Conservation (phyloP, 2,797 vertebrate species). For the Petrocephalus schoutedeni region DNA sequence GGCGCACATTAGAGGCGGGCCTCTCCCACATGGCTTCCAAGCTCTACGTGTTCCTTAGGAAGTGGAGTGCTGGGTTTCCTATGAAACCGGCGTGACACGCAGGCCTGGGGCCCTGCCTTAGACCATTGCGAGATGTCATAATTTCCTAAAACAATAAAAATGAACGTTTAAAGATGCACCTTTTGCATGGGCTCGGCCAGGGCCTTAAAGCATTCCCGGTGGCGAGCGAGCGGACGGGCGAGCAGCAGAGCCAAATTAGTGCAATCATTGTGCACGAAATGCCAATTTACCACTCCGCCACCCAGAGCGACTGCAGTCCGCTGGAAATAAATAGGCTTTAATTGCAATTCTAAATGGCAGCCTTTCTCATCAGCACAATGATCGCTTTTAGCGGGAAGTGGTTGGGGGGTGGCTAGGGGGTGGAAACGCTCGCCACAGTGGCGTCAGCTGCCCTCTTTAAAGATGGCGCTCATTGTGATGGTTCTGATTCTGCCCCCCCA, state of each 20-base stretch:
- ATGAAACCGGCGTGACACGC: constrained; percentile 47
- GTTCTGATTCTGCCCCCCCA: background rate
- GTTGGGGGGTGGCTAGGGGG: background rate
- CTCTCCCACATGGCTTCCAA: background rate
- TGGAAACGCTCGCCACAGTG: background rate
- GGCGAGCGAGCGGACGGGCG: background rate
- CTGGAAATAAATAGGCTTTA: constrained; percentile 23
- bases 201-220: background rate
- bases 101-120: constrained; percentile 32
- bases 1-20: background rate
- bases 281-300: constrained; percentile 20
- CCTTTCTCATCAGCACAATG: constrained; percentile 22
- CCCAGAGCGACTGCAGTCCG: constrained; percentile 18
- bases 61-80: constrained; percentile 52
- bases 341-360: constrained; percentile 20
- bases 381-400: constrained; percentile 13
- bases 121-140: constrained; percentile 39
- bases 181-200: constrained; percentile 43
- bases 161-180: constrained; percentile 23
- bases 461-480: background rate
- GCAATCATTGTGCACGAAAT: constrained; percentile 18
- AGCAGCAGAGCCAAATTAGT: constrained; percentile 21
- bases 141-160: constrained; percentile 12
- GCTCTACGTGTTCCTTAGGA: constrained; percentile 24
- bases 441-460: constrained; percentile 10